Evolutionary conservation across 2,888 invertebrate species (phyloP).

Genomic region (Andrena trimmerana): DNA sequence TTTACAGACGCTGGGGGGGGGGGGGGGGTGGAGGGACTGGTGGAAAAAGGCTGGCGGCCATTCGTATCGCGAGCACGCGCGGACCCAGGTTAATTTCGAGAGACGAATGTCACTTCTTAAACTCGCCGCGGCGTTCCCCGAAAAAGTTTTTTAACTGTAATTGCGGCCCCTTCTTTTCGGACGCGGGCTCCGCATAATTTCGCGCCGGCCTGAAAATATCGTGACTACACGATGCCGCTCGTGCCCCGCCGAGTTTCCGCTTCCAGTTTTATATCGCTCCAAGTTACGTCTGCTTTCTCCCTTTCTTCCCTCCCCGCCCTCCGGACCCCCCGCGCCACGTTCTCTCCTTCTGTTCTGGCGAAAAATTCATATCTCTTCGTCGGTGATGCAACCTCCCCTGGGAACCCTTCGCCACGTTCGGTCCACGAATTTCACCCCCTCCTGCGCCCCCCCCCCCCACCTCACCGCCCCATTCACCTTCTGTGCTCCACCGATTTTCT

Average conservation of each 20-base stretch:
- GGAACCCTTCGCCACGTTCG: conserved; percentile 41
- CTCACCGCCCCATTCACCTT: not conserved
- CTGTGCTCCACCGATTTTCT: conserved; percentile 33
- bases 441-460: too few species aligned
- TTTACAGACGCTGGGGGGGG: conserved; percentile 4
- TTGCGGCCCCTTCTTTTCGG: conserved; percentile 57
- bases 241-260: conserved; percentile 28
- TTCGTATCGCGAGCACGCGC: conserved; percentile 79
- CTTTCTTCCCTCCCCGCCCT: not conserved
- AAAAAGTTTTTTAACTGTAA: conserved; percentile 61
- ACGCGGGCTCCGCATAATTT: conserved; percentile 53
- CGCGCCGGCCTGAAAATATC: conserved; percentile 64
- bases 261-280: conserved; percentile 59
- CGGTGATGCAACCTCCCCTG: conserved; percentile 34
- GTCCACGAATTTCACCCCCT: conserved; percentile 40
- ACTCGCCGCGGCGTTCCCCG: conserved; percentile 51
- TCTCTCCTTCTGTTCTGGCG: conserved; percentile 4
- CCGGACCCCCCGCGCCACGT: not conserved
- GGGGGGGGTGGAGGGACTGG: not conserved
- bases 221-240: conserved; percentile 56
- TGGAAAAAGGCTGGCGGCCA: conserved; percentile 64
- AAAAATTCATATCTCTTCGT: conserved; percentile 60
- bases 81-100: conserved; percentile 66
- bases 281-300: conserved; percentile 38
- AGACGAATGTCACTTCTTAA: conserved; percentile 77